phyloP scores from a whole-genome alignment of 2,888 invertebrate species.

The Hirtodrosophila alboralis region DNA sequence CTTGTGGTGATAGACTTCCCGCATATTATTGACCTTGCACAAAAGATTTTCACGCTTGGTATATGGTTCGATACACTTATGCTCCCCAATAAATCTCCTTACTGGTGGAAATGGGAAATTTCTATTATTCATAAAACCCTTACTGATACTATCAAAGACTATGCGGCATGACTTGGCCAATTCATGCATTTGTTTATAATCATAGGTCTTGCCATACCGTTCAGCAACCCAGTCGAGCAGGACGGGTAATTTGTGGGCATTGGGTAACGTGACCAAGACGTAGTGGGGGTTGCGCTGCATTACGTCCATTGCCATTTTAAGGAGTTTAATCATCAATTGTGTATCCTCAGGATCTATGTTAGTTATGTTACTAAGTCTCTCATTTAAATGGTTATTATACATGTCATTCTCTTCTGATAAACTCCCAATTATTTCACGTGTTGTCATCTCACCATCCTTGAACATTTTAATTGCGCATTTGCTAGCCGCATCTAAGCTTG shows the following conservation, averaged over 20 bases:
- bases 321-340: conserved; percentile 39
- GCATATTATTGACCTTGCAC: neutral
- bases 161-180: conserved; percentile 21
- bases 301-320: conserved; percentile 48
- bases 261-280: conserved; percentile 72
- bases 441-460: neutral
- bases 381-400: neutral
- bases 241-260: conserved; percentile 67
- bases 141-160: conserved; percentile 16
- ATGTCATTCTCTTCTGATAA: too few relatives aligned
- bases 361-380: neutral
- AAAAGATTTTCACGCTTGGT: neutral
- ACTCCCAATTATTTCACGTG: neutral
- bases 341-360: conserved; percentile 62
- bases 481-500: too few relatives aligned
- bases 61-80: conserved; percentile 4
- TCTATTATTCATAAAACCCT: neutral
- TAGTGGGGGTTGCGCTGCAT: conserved; percentile 61
- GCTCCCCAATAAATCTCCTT: neutral
- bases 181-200: conserved; percentile 25
- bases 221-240: conserved; percentile 64
- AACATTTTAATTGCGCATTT: neutral
- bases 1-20: conserved; percentile 2
- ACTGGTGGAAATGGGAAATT: neutral
- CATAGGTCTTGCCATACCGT: conserved; percentile 64